Conservation (phyloP, 2,797 vertebrate genomes). For the Alexandromys oeconomus region DNA sequence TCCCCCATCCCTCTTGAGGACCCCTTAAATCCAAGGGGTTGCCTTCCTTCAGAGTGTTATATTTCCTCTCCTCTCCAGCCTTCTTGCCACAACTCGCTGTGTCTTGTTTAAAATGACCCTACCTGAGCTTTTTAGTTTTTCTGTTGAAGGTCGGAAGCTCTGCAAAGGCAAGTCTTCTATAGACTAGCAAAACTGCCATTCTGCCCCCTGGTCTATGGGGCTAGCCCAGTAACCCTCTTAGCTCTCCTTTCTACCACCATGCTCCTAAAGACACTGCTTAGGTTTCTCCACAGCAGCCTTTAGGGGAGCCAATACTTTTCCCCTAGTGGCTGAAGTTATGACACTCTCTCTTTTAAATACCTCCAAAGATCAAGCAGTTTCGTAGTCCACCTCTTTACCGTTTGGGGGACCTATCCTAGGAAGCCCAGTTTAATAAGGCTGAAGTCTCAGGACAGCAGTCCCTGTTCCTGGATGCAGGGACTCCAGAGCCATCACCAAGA, state of each 20-base stretch:
- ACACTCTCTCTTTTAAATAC: not conserved
- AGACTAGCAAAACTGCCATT: not conserved
- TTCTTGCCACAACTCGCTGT: not conserved
- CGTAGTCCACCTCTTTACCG: not conserved
- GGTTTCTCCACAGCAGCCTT: not conserved
- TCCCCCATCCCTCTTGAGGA: not conserved
- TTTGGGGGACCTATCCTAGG: not conserved
- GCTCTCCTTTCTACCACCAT: rapidly evolving
- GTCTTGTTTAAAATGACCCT: not conserved
- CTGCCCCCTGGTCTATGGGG: not conserved
- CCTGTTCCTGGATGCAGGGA: not conserved
- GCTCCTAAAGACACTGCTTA: not conserved
- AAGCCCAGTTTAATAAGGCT: not conserved
- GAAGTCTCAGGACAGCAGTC: not conserved
- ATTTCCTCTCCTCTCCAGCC: not conserved
- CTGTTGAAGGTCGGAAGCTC: not conserved
- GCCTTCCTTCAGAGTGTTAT: too few species aligned
- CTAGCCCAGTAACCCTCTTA: not conserved
- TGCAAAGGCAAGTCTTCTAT: not conserved
- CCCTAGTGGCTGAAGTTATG: not conserved
- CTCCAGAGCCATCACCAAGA: not conserved
- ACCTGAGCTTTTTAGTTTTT: not conserved
- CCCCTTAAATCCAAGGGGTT: not conserved
- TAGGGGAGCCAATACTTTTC: not conserved
- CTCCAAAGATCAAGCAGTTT: not conserved